These are phyloP conservation scores for Lophura nycthemera DNA, from an alignment of 2,113 vertebrate genomes.

Conservation along the genomic window DNA sequence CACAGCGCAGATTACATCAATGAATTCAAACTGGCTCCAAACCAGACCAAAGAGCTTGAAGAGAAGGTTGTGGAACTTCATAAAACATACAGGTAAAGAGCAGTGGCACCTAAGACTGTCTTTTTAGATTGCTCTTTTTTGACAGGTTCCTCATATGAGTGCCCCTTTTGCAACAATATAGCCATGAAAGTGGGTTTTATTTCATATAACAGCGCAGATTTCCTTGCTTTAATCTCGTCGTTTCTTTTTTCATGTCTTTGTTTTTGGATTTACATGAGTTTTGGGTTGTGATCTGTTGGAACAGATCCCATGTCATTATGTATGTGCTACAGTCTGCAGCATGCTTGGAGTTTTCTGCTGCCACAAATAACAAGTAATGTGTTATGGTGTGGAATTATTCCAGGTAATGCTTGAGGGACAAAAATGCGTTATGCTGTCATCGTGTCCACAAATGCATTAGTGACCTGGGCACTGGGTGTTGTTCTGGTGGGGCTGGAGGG, in stretches of 20 bases:
- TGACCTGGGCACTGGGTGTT: neutral
- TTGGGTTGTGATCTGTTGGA: neutral
- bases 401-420: neutral
- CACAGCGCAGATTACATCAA: constrained; percentile 87
- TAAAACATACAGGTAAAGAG: constrained; percentile 89
- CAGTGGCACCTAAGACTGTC: accelerated
- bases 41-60: constrained; percentile 95
- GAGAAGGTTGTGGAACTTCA: constrained; percentile 97
- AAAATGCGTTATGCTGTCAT: neutral
- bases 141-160: neutral
- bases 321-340: neutral
- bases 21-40: constrained; percentile 91
- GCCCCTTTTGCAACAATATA: neutral
- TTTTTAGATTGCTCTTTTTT: neutral
- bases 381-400: neutral
- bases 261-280: neutral
- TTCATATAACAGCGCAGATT: neutral
- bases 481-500: neutral
- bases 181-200: neutral
- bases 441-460: accelerated
- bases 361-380: neutral
- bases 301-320: neutral
- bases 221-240: neutral
- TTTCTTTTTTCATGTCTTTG: neutral
- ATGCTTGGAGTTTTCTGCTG: neutral